Conservation (phyloP, 2,888 invertebrate species). For the Mellilla xanthometata region DNA sequence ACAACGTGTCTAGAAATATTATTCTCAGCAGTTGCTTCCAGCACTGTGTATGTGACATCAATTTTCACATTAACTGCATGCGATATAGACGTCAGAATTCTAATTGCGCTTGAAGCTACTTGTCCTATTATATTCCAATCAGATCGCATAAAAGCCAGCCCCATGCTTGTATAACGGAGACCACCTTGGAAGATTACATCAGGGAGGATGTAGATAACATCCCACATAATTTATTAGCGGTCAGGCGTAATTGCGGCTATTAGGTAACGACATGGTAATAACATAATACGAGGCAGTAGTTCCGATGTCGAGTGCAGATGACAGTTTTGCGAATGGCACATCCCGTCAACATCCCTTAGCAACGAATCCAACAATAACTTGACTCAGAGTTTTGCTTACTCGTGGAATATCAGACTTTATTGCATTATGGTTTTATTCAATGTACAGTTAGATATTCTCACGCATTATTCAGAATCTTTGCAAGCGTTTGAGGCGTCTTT, state of each 20-base stretch:
- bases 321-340: constrained; percentile 51
- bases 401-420: not conserved
- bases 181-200: constrained; percentile 30
- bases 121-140: constrained; percentile 21
- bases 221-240: constrained; percentile 33
- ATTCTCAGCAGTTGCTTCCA: not conserved
- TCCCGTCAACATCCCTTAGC: constrained; percentile 42
- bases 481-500: not conserved
- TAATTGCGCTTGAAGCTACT: constrained; percentile 8
- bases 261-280: constrained; percentile 28
- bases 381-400: not conserved
- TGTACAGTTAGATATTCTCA: not conserved
- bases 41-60: not conserved
- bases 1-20: too few relatives aligned
- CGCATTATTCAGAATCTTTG: not conserved
- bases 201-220: constrained; percentile 36
- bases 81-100: constrained; percentile 3
- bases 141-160: constrained; percentile 16
- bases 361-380: not conserved
- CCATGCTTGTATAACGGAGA: constrained; percentile 23
- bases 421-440: not conserved
- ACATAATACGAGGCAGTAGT: constrained; percentile 25
- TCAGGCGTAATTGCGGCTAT: constrained; percentile 29
- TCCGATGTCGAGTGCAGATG: constrained; percentile 38
- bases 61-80: constrained; percentile 5